Percentiles rank a stretch among this genome's conserved stretches.
Evolutionary conservation across 2,113 vertebrate species (phyloP).

Genomic region (Tetrao urogallus): DNA sequence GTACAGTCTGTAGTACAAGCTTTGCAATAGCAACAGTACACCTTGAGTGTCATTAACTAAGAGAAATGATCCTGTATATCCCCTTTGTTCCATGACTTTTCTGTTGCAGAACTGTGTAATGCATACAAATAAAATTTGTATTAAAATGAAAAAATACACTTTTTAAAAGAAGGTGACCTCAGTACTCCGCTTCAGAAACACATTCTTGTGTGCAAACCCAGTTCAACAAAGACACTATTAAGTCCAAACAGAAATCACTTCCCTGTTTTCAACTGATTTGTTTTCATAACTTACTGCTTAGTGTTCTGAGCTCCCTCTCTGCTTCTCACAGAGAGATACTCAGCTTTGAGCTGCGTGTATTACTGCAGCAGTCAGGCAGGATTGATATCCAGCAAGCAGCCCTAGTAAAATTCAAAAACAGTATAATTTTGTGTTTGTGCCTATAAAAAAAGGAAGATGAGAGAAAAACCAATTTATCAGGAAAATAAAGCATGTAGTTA

Average conservation of each 20-base stretch:
- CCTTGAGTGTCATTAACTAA: neutral
- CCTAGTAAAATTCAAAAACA: neutral
- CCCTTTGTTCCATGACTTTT: neutral
- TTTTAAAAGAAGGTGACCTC: neutral
- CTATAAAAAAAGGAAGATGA: neutral
- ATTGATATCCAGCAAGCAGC: neutral
- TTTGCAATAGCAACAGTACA: neutral
- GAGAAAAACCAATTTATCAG: neutral
- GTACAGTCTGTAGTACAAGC: neutral
- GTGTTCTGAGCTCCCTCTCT: neutral
- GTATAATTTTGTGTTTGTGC: neutral
- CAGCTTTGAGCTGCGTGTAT: neutral
- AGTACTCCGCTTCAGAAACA: neutral
- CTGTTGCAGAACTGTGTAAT: neutral
- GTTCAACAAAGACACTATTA: neutral
- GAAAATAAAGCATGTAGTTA: neutral
- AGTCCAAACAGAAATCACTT: neutral
- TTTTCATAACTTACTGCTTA: neutral
- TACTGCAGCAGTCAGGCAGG: neutral
- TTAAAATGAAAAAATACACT: neutral
- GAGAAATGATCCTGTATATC: neutral
- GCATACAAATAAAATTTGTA: neutral
- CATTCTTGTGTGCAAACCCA: neutral
- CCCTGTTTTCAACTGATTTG: neutral
- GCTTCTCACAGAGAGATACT: neutral